phyloP scores from a whole-genome alignment of 2,797 vertebrate genomes.

The Gorsachius magnificus region DNA sequence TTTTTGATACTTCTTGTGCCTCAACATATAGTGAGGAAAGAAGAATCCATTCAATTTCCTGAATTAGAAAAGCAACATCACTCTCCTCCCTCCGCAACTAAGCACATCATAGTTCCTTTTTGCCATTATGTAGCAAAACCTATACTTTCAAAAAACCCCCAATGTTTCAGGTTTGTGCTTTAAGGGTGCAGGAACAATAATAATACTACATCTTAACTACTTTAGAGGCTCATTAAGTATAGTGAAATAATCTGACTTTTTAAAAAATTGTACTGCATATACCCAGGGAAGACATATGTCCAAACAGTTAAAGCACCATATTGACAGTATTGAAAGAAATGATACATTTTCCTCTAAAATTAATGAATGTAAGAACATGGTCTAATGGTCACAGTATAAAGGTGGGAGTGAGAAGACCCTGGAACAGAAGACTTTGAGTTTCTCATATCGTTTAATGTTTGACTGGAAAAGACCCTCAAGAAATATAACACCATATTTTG shows the following conservation, averaged over 20 bases:
- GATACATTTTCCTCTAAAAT: not conserved
- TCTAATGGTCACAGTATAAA: not conserved
- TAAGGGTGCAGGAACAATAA: not conserved
- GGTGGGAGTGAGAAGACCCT: not conserved
- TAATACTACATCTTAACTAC: not conserved
- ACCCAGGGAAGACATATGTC: not conserved
- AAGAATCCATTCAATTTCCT: not conserved
- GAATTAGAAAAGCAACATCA: not conserved
- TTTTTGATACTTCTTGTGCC: not conserved
- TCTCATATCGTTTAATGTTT: not conserved
- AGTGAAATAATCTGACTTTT: not conserved
- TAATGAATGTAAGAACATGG: not conserved
- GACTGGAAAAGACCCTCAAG: not conserved
- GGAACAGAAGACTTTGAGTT: not conserved
- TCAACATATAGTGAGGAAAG: not conserved
- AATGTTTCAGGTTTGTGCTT: not conserved
- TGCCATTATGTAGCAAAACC: not conserved
- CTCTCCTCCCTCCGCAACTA: not conserved
- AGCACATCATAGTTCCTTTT: not conserved
- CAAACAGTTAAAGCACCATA: not conserved
- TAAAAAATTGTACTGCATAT: not conserved
- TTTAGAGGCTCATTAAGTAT: not conserved
- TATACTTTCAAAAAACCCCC: not conserved
- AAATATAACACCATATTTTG: not conserved
- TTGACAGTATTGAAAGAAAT: not conserved